A percentile compares a stretch with the other conserved stretches of the same genome.
phyloP scores from a whole-genome alignment of 2,797 vertebrate species.

The Paedocypris micromegethes region DNA sequence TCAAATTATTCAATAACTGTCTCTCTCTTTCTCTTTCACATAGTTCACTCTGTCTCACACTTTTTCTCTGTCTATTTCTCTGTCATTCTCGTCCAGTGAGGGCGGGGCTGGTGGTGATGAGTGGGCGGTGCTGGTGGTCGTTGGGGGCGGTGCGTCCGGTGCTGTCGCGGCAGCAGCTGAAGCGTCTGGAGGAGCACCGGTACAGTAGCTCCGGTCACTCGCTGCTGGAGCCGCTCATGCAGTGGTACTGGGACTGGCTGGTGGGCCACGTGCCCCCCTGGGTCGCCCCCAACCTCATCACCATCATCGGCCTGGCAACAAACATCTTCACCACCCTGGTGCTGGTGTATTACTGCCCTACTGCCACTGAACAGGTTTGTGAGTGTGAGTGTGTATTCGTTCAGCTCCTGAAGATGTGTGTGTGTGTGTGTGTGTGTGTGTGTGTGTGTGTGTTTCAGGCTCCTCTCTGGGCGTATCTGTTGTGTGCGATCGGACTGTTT shows the following conservation, averaged over 20 bases:
- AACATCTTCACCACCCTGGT: slow-evolving; percentile 93
- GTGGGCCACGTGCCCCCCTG: slow-evolving; percentile 84
- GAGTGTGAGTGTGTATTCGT: background rate
- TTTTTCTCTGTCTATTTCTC: no score
- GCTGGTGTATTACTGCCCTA: slow-evolving; percentile 91
- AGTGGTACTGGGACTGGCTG: slow-evolving; percentile 96
- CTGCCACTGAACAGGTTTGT: slow-evolving; percentile 86
- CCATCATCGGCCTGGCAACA: slow-evolving; percentile 86
- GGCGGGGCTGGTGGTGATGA: slow-evolving; percentile 41
- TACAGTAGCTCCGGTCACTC: slow-evolving; percentile 91
- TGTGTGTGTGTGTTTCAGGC: slow-evolving; percentile 65
- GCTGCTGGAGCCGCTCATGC: slow-evolving; percentile 94
- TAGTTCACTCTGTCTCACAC: no score
- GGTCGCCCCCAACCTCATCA: slow-evolving; percentile 97
- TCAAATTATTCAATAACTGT: no score
- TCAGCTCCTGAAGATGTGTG: background rate
- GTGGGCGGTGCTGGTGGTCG: slow-evolving; percentile 70
- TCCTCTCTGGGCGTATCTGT: slow-evolving; percentile 90
- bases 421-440: slow-evolving; percentile 8
- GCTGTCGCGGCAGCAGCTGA: slow-evolving; percentile 87
- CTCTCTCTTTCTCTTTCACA: no score
- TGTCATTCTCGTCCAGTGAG: no score
- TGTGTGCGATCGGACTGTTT: slow-evolving; percentile 91
- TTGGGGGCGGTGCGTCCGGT: slow-evolving; percentile 80
- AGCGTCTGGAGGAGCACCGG: slow-evolving; percentile 93